These are phyloP conservation scores for Synanceia verrucosa DNA, from an alignment of 2,797 vertebrate genomes.

Conservation along the genomic window DNA sequence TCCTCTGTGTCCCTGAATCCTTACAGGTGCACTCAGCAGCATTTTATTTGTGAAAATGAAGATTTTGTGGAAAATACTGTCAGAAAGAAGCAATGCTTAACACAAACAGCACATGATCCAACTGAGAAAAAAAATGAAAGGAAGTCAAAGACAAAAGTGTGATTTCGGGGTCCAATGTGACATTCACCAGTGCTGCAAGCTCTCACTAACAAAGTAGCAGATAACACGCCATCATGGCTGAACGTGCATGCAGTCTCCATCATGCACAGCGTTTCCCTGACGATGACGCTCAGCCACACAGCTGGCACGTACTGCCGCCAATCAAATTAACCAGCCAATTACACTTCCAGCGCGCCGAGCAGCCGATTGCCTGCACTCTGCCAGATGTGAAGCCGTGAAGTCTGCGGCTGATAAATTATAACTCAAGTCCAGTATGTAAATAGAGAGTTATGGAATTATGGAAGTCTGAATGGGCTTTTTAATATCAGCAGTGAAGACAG, in stretches of 20 bases:
- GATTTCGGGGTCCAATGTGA: background rate
- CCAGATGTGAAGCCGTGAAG: conserved; percentile 60
- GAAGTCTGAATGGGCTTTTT: conserved; percentile 49
- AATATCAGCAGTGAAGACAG: conserved; percentile 36
- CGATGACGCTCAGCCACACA: conserved; percentile 29
- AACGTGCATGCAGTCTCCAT: background rate
- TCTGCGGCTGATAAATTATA: conserved; percentile 20
- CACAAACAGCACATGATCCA: background rate
- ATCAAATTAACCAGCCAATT: conserved; percentile 71
- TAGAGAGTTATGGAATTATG: conserved; percentile 43
- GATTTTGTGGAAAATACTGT: no score
- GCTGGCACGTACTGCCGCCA: conserved; percentile 54
- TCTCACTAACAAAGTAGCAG: background rate
- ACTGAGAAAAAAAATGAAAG: background rate
- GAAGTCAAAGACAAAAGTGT: background rate
- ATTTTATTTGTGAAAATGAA: no score
- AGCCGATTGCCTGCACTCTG: conserved; percentile 31
- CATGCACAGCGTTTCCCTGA: background rate
- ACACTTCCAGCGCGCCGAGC: conserved; percentile 44
- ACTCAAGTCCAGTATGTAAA: conserved; percentile 25
- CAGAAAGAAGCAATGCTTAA: background rate
- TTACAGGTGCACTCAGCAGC: background rate
- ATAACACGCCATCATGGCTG: background rate
- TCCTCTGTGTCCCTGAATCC: background rate
- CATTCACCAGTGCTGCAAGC: background rate